Percentiles rank a stretch among this genome's conserved stretches.
These are phyloP conservation scores for Rhabdornis inornatus DNA, from an alignment of 2,113 vertebrate species.

Conservation along the genomic window DNA sequence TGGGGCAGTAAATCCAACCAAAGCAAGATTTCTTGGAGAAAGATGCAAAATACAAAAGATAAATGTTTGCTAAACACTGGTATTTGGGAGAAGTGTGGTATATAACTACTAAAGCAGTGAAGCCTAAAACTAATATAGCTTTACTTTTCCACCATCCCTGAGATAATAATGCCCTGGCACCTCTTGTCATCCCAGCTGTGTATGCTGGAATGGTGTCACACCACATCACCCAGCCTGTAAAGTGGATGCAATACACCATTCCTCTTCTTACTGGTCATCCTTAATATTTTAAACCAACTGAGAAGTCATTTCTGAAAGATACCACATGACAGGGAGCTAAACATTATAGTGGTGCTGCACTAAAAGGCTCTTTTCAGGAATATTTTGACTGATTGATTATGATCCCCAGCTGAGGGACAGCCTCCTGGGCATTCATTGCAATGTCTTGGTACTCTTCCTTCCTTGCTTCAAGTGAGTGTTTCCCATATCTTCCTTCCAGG, in stretches of 20 bases:
- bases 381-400: neutral
- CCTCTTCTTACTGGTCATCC: neutral
- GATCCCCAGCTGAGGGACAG: neutral
- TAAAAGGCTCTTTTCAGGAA: neutral
- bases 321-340: neutral
- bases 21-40: neutral
- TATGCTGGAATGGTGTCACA: neutral
- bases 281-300: neutral
- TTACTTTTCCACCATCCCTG: neutral
- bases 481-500: neutral
- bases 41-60: neutral
- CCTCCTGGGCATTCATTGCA: neutral
- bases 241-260: neutral
- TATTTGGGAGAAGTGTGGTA: neutral
- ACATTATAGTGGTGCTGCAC: neutral
- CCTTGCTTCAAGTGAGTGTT: neutral
- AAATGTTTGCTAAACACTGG: rapidly evolving
- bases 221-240: neutral
- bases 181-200: neutral
- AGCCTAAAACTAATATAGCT: neutral
- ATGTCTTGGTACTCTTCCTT: neutral
- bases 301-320: neutral
- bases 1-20: neutral
- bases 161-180: neutral
- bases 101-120: neutral